Evolutionary conservation across 2,113 vertebrate species (phyloP), one percentile per base, ranked within the genome.

Genomic region (Oenanthe oenanthe): DNA sequence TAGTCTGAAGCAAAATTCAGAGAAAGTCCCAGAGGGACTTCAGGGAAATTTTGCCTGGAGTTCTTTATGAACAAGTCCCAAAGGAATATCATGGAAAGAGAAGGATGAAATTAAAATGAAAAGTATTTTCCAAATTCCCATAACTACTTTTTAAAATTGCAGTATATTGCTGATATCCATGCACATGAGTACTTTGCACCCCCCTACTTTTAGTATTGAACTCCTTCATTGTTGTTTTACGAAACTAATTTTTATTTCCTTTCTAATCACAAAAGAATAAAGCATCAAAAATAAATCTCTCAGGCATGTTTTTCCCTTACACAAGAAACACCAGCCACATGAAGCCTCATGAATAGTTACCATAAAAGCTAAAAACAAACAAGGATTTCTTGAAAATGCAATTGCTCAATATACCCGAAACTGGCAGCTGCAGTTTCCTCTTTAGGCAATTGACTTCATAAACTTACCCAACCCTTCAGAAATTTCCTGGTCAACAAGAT

Each of bases 401-500:
- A 50, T 96, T 96, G 82, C 94, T 94, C 85, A 97, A 94, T 76
- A 85, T 74, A 70, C n/a, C 63, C 79, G 77, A 65, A 95, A 90
- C n/a, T 78, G 75, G 60, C 78, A 85, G 63, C 78, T 88, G 60
- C 78, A 80, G 89, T 93, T 96, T 96, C 90, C 85, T 95, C 82
- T 95, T 92, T 85, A 80, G 51, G 75, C 63, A 72, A 28, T 32
- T 96, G 88, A 93, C 88, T 96, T 96, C 82, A 85, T 90, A 95
- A 92, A 56, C 75, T 96, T 92, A 93, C 75, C 56, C 90, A 97
- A 90, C 74, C 45, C 77, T 92, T 61, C 74, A 90, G 72, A 92
- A 94, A 95, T 90, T 92, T 97, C 93, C 85, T 86, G 82, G 48
- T 88, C 94, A 95, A 94, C 82, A 96, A 85, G 63, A 74, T 38